Percentiles rank a stretch among this genome's conserved stretches.
phyloP scores from a whole-genome alignment of 2,113 vertebrate genomes.

The Pterocles burchelli region DNA sequence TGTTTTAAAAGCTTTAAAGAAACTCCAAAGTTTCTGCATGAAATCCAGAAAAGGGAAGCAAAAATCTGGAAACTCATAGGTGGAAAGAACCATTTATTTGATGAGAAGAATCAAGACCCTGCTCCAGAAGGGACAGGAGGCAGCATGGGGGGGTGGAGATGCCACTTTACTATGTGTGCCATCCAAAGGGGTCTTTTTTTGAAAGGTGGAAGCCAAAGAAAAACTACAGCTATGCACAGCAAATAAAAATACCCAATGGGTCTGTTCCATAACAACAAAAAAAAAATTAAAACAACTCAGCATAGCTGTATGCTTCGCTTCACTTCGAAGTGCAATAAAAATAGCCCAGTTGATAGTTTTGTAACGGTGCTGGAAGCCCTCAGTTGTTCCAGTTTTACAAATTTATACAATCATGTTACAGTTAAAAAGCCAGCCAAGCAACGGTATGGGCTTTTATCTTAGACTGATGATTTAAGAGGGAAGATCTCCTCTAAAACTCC shows the following conservation, averaged over 20 bases:
- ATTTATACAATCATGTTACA: background rate
- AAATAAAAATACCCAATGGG: background rate
- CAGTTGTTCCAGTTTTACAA: background rate
- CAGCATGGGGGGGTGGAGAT: rapidly evolving
- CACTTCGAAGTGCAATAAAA: background rate
- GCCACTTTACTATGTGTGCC: background rate
- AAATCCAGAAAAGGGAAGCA: background rate
- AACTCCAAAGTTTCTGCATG: background rate
- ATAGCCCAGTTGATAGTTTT: background rate
- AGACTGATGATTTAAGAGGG: background rate
- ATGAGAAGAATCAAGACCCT: background rate
- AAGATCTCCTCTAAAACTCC: background rate
- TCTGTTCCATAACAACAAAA: background rate
- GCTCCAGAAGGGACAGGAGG: background rate
- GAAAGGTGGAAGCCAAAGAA: background rate
- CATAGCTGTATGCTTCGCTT: rapidly evolving
- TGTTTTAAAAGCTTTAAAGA: background rate
- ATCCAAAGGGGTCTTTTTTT: background rate
- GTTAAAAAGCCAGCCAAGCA: background rate
- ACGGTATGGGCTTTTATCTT: background rate
- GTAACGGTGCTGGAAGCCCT: background rate
- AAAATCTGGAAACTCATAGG: background rate
- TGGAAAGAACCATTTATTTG: background rate
- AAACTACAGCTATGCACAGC: background rate
- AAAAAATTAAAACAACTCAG: too few species aligned